phyloP scores from a whole-genome alignment of 2,797 vertebrate genomes.

The Orestias chungarensis region DNA sequence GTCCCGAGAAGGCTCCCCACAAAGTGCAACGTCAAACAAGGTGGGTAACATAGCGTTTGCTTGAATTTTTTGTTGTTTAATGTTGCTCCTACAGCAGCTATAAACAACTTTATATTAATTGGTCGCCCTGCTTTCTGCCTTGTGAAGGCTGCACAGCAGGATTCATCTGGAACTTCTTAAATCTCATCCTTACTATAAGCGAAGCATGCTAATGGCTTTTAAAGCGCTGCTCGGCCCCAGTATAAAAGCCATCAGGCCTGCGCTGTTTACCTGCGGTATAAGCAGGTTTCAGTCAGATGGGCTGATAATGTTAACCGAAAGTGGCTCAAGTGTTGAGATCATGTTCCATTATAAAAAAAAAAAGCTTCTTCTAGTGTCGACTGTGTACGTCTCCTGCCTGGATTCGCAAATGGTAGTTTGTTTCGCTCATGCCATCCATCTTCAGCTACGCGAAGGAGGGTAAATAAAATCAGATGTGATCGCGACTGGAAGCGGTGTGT shows the following conservation, averaged over 20 bases:
- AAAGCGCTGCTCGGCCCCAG: conserved; percentile 67
- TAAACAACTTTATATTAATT: conserved; percentile 19
- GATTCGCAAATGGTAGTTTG: conserved; percentile 40
- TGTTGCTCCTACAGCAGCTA: background rate
- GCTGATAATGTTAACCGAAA: conserved; percentile 29
- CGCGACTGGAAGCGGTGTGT: conserved; percentile 44
- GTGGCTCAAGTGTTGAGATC: conserved; percentile 42
- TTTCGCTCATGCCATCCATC: conserved; percentile 55
- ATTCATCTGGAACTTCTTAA: conserved; percentile 75
- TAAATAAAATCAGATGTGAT: conserved; percentile 66
- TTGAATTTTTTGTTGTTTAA: background rate
- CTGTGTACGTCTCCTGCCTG: conserved; percentile 18
- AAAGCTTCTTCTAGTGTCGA: conserved; percentile 20
- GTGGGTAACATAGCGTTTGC: conserved; percentile 65
- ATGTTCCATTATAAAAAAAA: conserved; percentile 17
- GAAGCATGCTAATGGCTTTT: conserved; percentile 76
- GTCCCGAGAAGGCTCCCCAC: conserved; percentile 90
- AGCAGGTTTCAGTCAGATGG: conserved; percentile 68
- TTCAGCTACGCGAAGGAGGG: conserved; percentile 44
- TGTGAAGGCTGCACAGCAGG: conserved; percentile 45
- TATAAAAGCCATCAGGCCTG: conserved; percentile 62
- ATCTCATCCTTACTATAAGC: conserved; percentile 63
- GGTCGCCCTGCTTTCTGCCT: conserved; percentile 4
- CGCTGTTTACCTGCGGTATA: conserved; percentile 71
- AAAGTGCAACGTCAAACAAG: conserved; percentile 87